phyloP scores from a whole-genome alignment of 2,888 invertebrate genomes.

The Sphaerophoria rueppellii region DNA sequence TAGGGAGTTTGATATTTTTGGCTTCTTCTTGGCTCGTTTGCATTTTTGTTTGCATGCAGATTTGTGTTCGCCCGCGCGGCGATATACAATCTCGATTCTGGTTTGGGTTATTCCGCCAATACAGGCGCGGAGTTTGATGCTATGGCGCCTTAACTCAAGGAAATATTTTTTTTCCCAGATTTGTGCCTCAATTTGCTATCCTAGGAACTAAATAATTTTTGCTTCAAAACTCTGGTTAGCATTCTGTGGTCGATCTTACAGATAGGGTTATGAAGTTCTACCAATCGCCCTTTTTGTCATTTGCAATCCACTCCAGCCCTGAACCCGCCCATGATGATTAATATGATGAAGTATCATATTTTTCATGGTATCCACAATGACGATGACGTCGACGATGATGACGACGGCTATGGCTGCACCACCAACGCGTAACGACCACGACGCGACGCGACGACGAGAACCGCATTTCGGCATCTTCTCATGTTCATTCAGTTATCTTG shows the following conservation, averaged over 20 bases:
- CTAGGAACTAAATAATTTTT: too few species aligned
- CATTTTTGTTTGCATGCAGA: slow-evolving; percentile 75
- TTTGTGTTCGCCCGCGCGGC: slow-evolving; percentile 39
- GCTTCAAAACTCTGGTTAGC: too few species aligned
- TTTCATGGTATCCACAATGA: slow-evolving; percentile 21
- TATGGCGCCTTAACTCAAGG: not conserved
- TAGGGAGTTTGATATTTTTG: slow-evolving; percentile 17
- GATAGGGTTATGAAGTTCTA: not conserved
- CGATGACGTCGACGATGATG: not conserved
- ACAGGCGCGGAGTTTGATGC: not conserved
- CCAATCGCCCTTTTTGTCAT: not conserved
- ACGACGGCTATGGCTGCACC: not conserved
- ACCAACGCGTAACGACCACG: not conserved
- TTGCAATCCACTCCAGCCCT: not conserved
- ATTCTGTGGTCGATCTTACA: too few species aligned
- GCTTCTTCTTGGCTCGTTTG: slow-evolving; percentile 54
- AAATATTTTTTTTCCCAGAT: too few species aligned
- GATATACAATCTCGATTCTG: slow-evolving; percentile 70
- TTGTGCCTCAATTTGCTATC: too few species aligned
- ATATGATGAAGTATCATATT: slow-evolving; percentile 69
- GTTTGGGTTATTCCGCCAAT: slow-evolving; percentile 8
- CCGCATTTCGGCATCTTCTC: slow-evolving; percentile 70
- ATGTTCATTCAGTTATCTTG: slow-evolving; percentile 74
- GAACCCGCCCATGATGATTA: slow-evolving; percentile 14
- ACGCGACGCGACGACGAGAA: slow-evolving; percentile 8